Conservation (phyloP, 2,113 vertebrate genomes). For the Hucho hucho region DNA sequence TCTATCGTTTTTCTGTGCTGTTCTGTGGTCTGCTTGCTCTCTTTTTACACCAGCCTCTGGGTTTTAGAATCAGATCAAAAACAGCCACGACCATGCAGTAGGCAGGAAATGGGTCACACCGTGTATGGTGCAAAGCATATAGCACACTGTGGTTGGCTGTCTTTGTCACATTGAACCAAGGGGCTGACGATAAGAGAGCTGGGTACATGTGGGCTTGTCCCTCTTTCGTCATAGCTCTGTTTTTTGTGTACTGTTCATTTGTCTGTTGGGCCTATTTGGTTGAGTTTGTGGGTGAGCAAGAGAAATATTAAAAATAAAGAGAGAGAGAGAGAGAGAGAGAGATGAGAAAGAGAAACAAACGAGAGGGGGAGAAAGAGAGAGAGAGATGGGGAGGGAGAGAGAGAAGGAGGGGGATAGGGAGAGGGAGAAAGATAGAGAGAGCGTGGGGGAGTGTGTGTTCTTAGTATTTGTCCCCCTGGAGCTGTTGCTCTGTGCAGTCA, state of each 20-base stretch:
- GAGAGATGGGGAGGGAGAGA: neutral
- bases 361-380: too few species aligned
- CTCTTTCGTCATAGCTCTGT: neutral
- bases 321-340: too few species aligned
- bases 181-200: neutral
- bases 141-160: neutral
- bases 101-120: neutral
- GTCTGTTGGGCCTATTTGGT: too few species aligned
- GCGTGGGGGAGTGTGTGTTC: neutral
- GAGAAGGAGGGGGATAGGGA: too few species aligned
- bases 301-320: too few species aligned
- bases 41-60: constrained; percentile 1
- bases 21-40: constrained; percentile 9
- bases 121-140: neutral
- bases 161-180: neutral
- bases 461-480: neutral
- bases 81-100: neutral
- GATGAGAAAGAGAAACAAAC: too few species aligned
- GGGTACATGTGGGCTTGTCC: neutral
- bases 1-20: neutral
- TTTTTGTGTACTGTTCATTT: neutral
- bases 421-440: neutral
- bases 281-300: too few species aligned
- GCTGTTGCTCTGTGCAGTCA: neutral
- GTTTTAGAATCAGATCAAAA: neutral